These are phyloP conservation scores for Tragulus kanchil DNA, from an alignment of 2,113 vertebrate species.

Conservation along the genomic window DNA sequence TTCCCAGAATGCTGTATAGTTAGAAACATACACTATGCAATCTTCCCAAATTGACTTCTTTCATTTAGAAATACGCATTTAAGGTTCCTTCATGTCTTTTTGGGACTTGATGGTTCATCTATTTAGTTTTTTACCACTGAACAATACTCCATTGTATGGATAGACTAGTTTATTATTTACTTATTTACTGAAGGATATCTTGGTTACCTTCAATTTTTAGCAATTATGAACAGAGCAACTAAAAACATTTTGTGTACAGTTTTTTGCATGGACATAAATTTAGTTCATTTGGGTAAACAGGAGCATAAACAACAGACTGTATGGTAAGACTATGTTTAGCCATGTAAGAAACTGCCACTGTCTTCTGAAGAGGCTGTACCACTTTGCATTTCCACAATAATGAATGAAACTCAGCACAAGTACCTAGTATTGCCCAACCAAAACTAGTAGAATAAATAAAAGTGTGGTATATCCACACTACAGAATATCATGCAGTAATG, in stretches of 20 bases:
- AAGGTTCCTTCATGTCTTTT: no score
- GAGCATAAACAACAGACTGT: not conserved
- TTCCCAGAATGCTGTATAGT: not conserved
- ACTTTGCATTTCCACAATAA: not conserved
- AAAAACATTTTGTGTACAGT: not conserved
- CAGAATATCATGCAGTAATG: not conserved
- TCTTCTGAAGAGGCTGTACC: not conserved
- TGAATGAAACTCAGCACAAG: not conserved
- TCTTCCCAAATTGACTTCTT: not conserved
- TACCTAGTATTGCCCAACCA: not conserved
- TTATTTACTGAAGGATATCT: not conserved
- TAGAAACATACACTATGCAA: not conserved
- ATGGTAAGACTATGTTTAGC: not conserved
- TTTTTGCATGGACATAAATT: not conserved
- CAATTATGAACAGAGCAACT: constrained; percentile 19
- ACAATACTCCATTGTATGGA: not conserved
- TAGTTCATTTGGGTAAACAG: not conserved
- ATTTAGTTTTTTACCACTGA: not conserved
- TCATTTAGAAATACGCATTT: not conserved
- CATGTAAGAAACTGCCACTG: not conserved
- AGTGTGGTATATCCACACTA: not conserved
- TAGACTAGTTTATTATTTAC: not conserved
- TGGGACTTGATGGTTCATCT: no score
- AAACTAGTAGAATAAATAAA: not conserved
- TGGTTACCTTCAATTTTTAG: not conserved